Conservation (phyloP, 2,113 vertebrate species). For the Nibea albiflora region DNA sequence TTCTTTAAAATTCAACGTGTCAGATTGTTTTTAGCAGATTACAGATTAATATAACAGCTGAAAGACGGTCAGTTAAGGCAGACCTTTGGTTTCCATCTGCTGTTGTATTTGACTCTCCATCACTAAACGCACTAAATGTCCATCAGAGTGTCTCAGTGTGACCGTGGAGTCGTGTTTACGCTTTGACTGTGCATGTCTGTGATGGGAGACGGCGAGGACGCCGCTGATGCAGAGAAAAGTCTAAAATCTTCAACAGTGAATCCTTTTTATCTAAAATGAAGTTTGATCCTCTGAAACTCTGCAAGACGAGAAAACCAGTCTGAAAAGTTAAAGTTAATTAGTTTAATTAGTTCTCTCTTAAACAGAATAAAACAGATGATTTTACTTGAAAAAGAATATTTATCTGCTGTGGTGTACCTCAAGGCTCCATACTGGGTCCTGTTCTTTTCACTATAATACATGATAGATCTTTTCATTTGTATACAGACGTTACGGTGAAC, state of each 20-base stretch:
- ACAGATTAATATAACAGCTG: conserved; percentile 83
- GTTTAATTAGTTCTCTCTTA: too few species aligned
- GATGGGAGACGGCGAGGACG: neutral
- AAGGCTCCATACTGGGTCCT: neutral
- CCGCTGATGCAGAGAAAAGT: conserved; percentile 38
- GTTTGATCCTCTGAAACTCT: too few species aligned
- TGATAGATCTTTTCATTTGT: neutral
- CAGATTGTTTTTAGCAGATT: conserved; percentile 7
- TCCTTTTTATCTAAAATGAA: too few species aligned
- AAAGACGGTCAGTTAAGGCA: conserved; percentile 85
- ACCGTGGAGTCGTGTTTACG: conserved; percentile 26
- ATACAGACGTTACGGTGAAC: neutral
- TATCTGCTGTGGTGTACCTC: neutral
- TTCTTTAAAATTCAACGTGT: conserved; percentile 19
- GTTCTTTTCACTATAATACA: neutral
- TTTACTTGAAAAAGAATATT: too few species aligned
- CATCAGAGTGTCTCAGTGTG: conserved; percentile 62
- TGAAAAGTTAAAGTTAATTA: too few species aligned
- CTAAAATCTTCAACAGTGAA: too few species aligned
- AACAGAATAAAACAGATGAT: too few species aligned
- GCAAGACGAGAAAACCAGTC: too few species aligned
- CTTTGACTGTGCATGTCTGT: conserved; percentile 62
- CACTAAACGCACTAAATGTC: conserved; percentile 52
- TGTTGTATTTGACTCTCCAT: conserved; percentile 60
- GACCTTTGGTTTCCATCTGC: conserved; percentile 67